phyloP scores from a whole-genome alignment of 2,888 invertebrate genomes.

The Pheosia gnoma region DNA sequence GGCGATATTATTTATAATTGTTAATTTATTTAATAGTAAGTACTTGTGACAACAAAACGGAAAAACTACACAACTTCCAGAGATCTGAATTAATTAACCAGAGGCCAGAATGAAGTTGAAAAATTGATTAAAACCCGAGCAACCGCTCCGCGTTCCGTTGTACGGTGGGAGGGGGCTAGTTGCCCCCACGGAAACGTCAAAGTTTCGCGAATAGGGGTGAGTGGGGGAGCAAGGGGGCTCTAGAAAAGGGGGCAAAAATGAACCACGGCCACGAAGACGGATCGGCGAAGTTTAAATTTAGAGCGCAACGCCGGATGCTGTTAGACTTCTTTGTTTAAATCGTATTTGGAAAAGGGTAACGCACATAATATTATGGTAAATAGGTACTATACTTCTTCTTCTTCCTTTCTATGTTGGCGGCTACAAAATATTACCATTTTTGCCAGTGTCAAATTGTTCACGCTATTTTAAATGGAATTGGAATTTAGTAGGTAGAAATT shows the following conservation, averaged over 20 bases:
- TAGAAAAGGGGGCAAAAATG: slow-evolving; percentile 57
- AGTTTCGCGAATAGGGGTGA: slow-evolving; percentile 58
- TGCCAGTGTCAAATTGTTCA: no score
- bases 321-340: slow-evolving; percentile 32
- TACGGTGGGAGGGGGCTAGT: slow-evolving; percentile 49
- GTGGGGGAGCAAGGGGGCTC: slow-evolving; percentile 37
- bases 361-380: no score
- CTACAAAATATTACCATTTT: no score
- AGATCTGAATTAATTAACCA: slow-evolving; percentile 53
- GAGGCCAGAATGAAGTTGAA: slow-evolving; percentile 70
- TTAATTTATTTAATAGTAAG: no score
- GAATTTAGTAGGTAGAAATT: no score
- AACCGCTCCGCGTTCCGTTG: slow-evolving; percentile 39
- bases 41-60: neutral
- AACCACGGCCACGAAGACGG: slow-evolving; percentile 60
- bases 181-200: slow-evolving; percentile 61
- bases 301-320: slow-evolving; percentile 33
- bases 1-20: no score
- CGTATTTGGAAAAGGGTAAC: slow-evolving; percentile 8
- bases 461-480: no score
- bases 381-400: no score
- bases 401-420: no score
- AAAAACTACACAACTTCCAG: slow-evolving; percentile 2
- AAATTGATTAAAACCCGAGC: slow-evolving; percentile 73
- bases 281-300: slow-evolving; percentile 65